Base-by-base conservation (phyloP, 2,888 invertebrate genomes). In the Podotricha telesiphe region DNA sequence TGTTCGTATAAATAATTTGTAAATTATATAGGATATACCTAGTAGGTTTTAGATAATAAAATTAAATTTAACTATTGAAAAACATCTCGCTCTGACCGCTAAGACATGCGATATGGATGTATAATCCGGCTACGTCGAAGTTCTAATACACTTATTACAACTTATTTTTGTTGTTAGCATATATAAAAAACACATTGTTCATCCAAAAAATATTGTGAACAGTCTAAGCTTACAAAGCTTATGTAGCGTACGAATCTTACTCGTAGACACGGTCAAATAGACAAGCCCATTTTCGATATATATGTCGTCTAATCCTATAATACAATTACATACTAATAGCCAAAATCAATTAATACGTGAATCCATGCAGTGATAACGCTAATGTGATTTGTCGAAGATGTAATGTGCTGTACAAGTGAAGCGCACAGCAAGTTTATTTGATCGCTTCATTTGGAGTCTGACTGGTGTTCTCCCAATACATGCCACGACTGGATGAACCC, bases 401-500 rank as follows among this genome's bases (percentile, higher is more conserved):
- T 78, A 83, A 82, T 82, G 79, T 81, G 80, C 79, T 80, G 75
- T 76, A 77, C 76, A 78, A 82, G 77, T 73, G 80, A 81, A 79
- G 82, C 85, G 82, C 73, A 81, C 82, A 82, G 83, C 82, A 53
- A 74, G 76, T 79, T 78, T 80, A 80, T 84, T 84, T 80, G 81
- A 84, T 83, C 82, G 79, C 79, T 84, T 84, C 81, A 82, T 85
- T 85, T 81, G 80, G 77, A 77, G 76, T 77, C 76, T 77, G 79
- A 78, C 79, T 77, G 77, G 72, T 76, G 74, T 73, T 70, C 73
- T 74, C 74, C 72, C 79, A 79, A 79, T 78, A 79, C 79, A 77
- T 77, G 78, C 77, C 76, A 77, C 82, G 85, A 79, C 79, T 85
- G 84, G 81, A 78, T 86, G 86, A 84, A 86, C 81, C 81, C 84